Base-by-base conservation (phyloP, 1,140 invertebrate genomes). In the Pseudomyrmex gracilis region DNA sequence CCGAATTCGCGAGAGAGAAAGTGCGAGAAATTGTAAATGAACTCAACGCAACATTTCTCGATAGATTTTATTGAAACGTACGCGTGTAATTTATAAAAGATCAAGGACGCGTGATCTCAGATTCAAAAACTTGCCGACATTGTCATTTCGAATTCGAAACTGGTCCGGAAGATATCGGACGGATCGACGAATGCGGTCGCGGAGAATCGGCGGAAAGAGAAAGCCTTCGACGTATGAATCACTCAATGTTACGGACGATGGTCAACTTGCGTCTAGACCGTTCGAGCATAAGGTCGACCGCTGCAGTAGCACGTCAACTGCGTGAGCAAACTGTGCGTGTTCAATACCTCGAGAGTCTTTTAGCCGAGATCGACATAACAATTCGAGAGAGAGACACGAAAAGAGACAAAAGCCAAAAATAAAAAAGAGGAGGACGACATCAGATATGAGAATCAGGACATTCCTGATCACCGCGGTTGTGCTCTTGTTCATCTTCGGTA, bases 401-500 rank as follows among this genome's bases (percentile, higher is more conserved):
- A n/a, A 34, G 34, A 34, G 34, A 34, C 5, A 34, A n/a, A n/a
- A n/a, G 34, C 0, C 34, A 34, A 34, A 4, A 34, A 34, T 34
- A 34, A 17, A 22, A 0, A 12, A 61, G 17, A 5, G 15, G n/a
- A 55, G 12, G 0, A 10, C 24, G 20, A 60, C 34, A 34, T 47
- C 24, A 34, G 78, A 89, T 61, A 93, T 93, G 92, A 89, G 84
- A 64, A 80, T 86, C 77, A 92, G 87, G 80, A 58, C 84, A 55
- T 85, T 86, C 57, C 83, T 91, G 70, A 47, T 92, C 73, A 82
- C 85, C 55, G 85, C 85, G 71, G 87, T 90, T 60, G 68, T 90
- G 67, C 58, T 90, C 70, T 66, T 92, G 61, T 85, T 91, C 66
- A 73, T 90, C 83, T 87, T 86, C 24, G 92, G 92, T 93, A 88